A percentile compares a stretch with the other conserved stretches of the same genome.
These are phyloP conservation scores for Momotus momota DNA, from an alignment of 2,797 vertebrate species.

Conservation along the genomic window DNA sequence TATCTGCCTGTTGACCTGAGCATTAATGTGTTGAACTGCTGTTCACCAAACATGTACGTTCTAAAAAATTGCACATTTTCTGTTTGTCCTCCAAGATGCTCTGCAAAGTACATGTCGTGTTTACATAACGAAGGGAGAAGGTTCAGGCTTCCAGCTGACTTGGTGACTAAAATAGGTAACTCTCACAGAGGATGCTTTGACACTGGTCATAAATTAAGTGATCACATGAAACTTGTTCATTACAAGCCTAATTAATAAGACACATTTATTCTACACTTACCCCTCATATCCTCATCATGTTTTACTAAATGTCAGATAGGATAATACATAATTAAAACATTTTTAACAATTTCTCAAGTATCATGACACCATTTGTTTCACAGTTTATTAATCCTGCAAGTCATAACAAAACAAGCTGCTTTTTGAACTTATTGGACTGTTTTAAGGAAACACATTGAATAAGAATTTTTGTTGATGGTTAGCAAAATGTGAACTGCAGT, in stretches of 20 bases:
- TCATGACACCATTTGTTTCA: neutral
- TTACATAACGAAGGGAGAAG: neutral
- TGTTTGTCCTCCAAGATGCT: neutral
- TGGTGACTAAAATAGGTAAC: neutral
- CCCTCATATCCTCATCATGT: neutral
- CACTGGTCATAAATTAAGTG: neutral
- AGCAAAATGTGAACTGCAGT: neutral
- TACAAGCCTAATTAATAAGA: neutral
- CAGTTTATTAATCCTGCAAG: neutral
- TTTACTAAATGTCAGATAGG: neutral
- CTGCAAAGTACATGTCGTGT: neutral
- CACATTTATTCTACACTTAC: neutral
- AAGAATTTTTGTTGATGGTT: neutral
- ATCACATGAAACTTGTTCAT: neutral
- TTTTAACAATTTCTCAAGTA: neutral
- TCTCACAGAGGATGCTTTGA: neutral
- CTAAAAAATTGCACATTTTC: neutral
- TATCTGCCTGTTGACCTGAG: neutral
- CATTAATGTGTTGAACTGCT: neutral
- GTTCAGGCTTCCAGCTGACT: neutral
- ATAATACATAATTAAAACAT: neutral
- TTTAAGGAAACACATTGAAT: neutral
- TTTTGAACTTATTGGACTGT: neutral
- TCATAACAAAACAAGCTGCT: neutral
- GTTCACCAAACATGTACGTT: neutral